Evolutionary conservation across 1,140 invertebrate species (phyloP), one percentile per base, ranked within the genome.

Genomic region (Brachionus angularis): DNA sequence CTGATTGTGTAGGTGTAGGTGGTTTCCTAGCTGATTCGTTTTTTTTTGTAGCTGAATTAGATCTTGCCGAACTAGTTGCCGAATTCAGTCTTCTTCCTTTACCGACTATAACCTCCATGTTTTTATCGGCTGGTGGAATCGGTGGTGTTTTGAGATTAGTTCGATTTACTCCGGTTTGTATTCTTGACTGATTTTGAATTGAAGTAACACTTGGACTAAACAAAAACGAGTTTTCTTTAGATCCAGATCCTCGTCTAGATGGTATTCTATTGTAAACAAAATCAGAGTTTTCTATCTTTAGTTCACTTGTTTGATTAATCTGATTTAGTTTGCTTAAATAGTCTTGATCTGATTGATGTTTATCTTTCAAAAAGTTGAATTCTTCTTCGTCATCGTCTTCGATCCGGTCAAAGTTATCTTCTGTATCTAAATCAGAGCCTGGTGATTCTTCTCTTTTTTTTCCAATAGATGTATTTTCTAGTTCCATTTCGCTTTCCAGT

Each of bases 51-150:
- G 53, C 21, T 23, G 27, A 29, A 27, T 21, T 39, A 21, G 21
- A 39, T 12, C 33, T 36, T 39, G 18, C 23, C 5, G 34, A 7
- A 21, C 21, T 36, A 18, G 18, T 36, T 4, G 53, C 53, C 1
- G 53, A 58, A 33, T 58, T 58, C 7, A 58, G 10, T 31, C 42
- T 12, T 50, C 47, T 67, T 29, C 62, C 62, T 47, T 67, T 67
- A 21, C 62, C 62, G 1, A 67, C 62, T 25, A 67, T 42, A 16
- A 67, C 62, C 10, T 67, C 62, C 62, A 67, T 67, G 14, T 50
- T 50, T 47, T 67, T 67, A 16, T 67, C 62, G 4, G 62, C 42
- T 31, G 62, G 62, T 14, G 62, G 62, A 47, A 67, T 67, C 16
- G 39, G 62, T 18, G 39, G 39, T n/a, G 62, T 50, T 29, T 67